Evolutionary conservation across 2,888 invertebrate species (phyloP).

Genomic region (Phrixothrix hirtus): DNA sequence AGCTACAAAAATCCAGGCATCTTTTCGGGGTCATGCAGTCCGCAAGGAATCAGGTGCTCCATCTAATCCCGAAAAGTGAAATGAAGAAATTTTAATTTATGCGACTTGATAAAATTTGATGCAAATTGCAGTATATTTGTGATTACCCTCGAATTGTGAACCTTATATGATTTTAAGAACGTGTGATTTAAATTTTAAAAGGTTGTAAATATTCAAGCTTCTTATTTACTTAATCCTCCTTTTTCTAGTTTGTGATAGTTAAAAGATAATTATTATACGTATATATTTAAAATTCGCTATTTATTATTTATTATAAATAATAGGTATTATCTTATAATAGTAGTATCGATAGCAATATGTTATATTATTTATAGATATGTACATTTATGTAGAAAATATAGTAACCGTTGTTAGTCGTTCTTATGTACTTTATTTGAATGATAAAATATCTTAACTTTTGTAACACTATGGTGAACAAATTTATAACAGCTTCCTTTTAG

Average conservation of each 20-base stretch:
- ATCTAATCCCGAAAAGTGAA: not conserved
- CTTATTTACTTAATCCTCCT: no score
- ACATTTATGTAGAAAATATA: not conserved
- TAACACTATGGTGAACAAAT: no score
- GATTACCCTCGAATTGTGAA: constrained; percentile 3
- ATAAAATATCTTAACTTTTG: no score
- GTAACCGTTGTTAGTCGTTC: not conserved
- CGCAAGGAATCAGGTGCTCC: constrained; percentile 68
- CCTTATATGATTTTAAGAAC: constrained; percentile 2
- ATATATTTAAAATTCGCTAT: not conserved
- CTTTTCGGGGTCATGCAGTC: constrained; percentile 87
- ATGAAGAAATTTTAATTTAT: not conserved
- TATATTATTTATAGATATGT: not conserved
- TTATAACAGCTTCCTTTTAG: no score
- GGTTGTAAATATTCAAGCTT: not conserved
- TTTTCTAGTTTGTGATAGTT: no score
- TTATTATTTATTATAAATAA: not conserved
- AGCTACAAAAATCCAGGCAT: constrained; percentile 90
- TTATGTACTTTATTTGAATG: no score
- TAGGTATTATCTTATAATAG: not conserved
- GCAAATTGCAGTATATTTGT: not conserved
- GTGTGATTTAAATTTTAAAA: constrained; percentile 8
- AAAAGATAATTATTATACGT: no score
- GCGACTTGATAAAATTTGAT: no score
- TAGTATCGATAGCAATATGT: constrained; percentile 1